Evolutionary conservation across 2,797 vertebrate species (phyloP).

Genomic region (Anguilla pacifica): DNA sequence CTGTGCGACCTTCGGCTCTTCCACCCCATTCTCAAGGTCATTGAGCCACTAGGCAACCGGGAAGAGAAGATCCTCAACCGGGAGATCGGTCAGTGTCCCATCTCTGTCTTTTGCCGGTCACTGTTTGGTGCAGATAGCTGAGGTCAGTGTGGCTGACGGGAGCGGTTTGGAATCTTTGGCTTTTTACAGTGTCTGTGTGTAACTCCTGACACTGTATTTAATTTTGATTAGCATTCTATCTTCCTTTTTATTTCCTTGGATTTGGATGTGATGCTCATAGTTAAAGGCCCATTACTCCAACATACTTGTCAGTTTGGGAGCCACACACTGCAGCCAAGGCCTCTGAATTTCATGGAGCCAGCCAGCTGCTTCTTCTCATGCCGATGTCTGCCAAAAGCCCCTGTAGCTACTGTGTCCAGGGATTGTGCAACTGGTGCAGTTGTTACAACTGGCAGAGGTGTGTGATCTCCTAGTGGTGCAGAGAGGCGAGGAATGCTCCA

Average conservation of each 20-base stretch:
- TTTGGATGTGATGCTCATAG: not conserved
- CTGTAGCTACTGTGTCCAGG: too few species aligned
- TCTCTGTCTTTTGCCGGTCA: not conserved
- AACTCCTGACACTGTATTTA: not conserved
- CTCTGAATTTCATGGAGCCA: not conserved
- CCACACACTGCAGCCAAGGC: not conserved
- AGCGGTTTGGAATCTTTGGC: not conserved
- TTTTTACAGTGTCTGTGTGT: not conserved
- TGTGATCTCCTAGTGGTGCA: not conserved
- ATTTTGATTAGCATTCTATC: not conserved
- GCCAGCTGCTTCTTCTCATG: not conserved
- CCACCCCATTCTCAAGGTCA: conserved; percentile 79
- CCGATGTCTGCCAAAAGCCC: not conserved
- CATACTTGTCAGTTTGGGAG: not conserved
- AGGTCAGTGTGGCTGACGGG: not conserved
- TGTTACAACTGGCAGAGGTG: not conserved
- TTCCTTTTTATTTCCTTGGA: not conserved
- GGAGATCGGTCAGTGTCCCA: conserved; percentile 69
- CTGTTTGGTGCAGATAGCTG: not conserved
- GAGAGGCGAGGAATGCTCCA: not conserved
- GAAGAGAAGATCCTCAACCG: conserved; percentile 81
- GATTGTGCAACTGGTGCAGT: not conserved
- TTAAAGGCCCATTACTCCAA: not conserved
- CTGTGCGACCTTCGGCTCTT: conserved; percentile 78
- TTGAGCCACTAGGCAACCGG: conserved; percentile 76